Evolutionary conservation across 2,888 invertebrate genomes (phyloP), one percentile per base, ranked within the genome.

Genomic region (Pharmacophagus antenor): DNA sequence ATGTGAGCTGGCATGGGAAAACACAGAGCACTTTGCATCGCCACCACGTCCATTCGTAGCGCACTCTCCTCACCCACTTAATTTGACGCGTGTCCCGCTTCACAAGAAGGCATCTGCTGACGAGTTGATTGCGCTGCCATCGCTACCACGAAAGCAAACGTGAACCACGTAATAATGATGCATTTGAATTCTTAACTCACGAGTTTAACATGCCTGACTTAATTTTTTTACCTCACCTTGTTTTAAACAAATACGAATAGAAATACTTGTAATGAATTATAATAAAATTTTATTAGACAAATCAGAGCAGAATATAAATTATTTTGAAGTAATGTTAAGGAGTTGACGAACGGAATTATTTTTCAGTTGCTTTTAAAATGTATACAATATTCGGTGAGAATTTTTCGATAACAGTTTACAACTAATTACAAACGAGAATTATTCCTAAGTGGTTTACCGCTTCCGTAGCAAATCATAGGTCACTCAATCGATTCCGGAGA

Each of bases 51-150:
- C 48, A 47, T 52, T 41, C 53, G 42, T 41, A 51, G 44, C 52
- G 46, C 57, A 53, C 53, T 58, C 58, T 53, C 58, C 58, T 58
- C 58, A 58, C 58, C 58, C 53, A 58, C 53, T 58, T 53, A 58
- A 58, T 53, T 46, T 58, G 58, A 58, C 53, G 41, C 58, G 58
- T 58, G 58, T 53, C 42, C 25, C 21, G 53, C 41, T 25, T 58
- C 48, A 53, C 58, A 58, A 53, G 58, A 25, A 48, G 48, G 25
- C 52, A 57, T 50, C 58, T 52, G 44, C 18, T 25, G 46, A 48
- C 52, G 47, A 58, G 41, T 53, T 58, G 58, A 58, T 58, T 58
- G 47, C 52, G 52, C 58, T 48, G 48, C 31, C 37, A 18, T 4
- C 18, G 41, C 37, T 37, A 27, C 51, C 37, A 52, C 31, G 47